phyloP scores from a whole-genome alignment of 2,888 invertebrate species.

The Ashinkailepas kermadecensis region DNA sequence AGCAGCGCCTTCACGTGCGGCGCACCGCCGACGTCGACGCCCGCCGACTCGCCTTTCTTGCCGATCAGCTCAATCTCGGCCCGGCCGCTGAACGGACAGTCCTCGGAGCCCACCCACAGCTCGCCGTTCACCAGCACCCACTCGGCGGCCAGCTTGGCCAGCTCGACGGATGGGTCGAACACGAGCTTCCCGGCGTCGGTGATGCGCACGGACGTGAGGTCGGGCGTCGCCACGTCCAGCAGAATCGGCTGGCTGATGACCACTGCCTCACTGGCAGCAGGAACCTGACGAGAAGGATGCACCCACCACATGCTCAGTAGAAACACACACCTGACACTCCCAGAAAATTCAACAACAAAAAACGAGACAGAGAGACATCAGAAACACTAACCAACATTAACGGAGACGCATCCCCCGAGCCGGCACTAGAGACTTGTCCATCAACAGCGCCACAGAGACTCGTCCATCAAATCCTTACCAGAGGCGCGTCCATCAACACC shows the following conservation, averaged over 20 bases:
- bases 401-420: no score
- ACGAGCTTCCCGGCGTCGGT: background rate
- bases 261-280: background rate
- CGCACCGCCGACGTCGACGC: background rate
- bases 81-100: background rate
- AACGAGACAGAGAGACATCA: no score
- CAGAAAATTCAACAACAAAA: no score
- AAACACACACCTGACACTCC: no score
- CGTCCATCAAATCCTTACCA: no score
- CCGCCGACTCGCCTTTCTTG: background rate
- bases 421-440: no score
- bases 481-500: no score
- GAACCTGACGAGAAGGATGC: background rate
- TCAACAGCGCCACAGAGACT: no score
- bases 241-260: background rate
- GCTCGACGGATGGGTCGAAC: background rate
- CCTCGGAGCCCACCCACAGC: background rate
- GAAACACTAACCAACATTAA: no score
- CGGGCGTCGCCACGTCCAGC: background rate
- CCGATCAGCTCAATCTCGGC: constrained; percentile 12
- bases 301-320: background rate
- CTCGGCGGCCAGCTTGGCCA: constrained; percentile 15
- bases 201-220: background rate
- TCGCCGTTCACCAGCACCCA: background rate
- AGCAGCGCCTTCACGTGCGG: background rate